Percentiles rank a stretch among this genome's conserved stretches.
These are phyloP conservation scores for Agonopterix subpropinquella DNA, from an alignment of 2,888 invertebrate genomes.

Conservation along the genomic window DNA sequence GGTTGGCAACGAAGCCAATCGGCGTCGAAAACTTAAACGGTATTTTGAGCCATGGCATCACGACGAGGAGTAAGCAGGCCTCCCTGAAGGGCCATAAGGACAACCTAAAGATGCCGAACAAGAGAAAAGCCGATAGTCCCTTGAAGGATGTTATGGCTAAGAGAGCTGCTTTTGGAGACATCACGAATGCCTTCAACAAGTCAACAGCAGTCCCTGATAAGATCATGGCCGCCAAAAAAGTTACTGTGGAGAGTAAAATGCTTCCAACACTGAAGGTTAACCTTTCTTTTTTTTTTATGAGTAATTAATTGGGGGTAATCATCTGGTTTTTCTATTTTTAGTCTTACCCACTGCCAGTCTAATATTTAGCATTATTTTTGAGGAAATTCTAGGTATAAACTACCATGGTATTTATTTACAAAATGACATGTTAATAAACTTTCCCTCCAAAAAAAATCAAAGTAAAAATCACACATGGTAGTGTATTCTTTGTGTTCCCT, in stretches of 20 bases:
- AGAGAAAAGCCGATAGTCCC: conserved; percentile 89
- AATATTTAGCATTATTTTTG: too few species aligned
- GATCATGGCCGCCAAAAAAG: conserved; percentile 60
- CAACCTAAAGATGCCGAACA: conserved; percentile 73
- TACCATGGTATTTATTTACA: too few species aligned
- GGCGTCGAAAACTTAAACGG: conserved; percentile 63
- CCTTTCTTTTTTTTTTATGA: conserved; percentile 21
- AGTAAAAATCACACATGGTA: too few species aligned
- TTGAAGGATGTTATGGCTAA: conserved; percentile 84
- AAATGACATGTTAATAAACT: conserved; percentile 38
- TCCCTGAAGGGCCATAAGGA: conserved; percentile 62
- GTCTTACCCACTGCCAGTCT: too few species aligned
- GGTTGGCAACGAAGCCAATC: conserved; percentile 71
- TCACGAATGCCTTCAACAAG: conserved; percentile 82
- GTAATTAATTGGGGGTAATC: background rate
- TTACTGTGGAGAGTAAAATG: conserved; percentile 67
- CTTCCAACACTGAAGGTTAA: conserved; percentile 64
- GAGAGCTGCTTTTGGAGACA: conserved; percentile 90
- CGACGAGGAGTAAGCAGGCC: conserved; percentile 78
- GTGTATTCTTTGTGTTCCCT: too few species aligned
- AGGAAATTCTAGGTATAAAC: too few species aligned
- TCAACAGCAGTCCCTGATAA: conserved; percentile 51
- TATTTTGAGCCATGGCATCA: conserved; percentile 68
- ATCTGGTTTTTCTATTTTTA: background rate
- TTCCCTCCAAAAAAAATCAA: conserved; percentile 46